Evolutionary conservation across 2,888 invertebrate species (phyloP).

Genomic region (Phytoseiulus persimilis): DNA sequence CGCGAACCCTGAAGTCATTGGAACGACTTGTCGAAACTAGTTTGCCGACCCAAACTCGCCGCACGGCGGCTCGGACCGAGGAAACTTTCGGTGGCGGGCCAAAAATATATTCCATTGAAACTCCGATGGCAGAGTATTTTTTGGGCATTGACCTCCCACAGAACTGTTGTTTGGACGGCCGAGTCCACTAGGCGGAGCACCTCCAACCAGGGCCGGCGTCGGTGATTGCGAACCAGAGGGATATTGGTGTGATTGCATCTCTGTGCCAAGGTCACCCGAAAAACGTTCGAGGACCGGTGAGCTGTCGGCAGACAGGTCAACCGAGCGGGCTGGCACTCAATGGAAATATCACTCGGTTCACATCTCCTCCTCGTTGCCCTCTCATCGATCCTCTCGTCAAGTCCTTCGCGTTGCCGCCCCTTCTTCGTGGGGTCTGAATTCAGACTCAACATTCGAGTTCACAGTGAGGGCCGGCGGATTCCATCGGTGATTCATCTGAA

Average conservation of each 20-base stretch:
- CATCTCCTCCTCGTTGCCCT: too few relatives aligned
- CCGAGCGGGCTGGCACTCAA: background rate
- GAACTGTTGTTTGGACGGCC: background rate
- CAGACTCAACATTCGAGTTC: too few relatives aligned
- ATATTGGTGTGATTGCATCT: conserved; percentile 5
- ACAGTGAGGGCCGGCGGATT: too few relatives aligned
- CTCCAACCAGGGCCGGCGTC: background rate
- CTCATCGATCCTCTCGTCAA: too few relatives aligned
- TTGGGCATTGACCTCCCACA: background rate
- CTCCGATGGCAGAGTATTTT: background rate
- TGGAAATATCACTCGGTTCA: background rate
- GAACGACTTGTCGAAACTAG: too few relatives aligned
- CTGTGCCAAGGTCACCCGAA: background rate
- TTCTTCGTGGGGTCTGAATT: too few relatives aligned
- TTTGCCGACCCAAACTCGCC: too few relatives aligned
- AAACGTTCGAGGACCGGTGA: background rate
- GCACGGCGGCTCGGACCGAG: too few relatives aligned
- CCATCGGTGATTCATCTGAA: background rate
- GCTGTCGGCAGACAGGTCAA: background rate
- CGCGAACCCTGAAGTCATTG: too few relatives aligned
- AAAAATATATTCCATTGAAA: background rate
- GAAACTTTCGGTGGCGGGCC: too few relatives aligned
- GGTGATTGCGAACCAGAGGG: background rate
- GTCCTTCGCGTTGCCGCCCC: too few relatives aligned
- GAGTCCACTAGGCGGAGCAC: background rate